Percentiles rank a stretch among this genome's conserved stretches.
Conservation (phyloP, 2,113 vertebrate genomes). For the Melanocharis versteri region DNA sequence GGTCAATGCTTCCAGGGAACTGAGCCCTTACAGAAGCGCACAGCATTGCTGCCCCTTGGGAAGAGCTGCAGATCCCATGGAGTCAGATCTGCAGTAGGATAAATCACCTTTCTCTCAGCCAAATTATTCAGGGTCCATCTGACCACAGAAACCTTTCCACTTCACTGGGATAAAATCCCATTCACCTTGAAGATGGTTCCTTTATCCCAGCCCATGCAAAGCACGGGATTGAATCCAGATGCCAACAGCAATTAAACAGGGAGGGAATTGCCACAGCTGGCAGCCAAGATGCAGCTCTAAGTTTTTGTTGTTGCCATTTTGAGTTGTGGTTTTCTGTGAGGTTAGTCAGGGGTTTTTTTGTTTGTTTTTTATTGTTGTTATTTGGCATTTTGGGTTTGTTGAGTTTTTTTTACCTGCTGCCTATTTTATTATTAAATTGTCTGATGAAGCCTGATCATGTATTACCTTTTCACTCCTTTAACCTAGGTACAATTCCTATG, state of each 20-base stretch:
- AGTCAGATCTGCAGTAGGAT: neutral
- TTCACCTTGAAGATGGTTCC: neutral
- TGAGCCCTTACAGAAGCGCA: neutral
- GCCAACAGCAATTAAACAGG: neutral
- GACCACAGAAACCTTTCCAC: neutral
- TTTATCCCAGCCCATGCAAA: neutral
- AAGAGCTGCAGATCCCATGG: rapidly evolving
- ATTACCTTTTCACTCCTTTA: neutral
- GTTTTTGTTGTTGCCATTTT: neutral
- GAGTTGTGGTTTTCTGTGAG: neutral
- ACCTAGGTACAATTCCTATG: neutral
- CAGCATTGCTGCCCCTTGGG: neutral
- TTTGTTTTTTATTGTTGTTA: neutral
- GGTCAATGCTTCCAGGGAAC: neutral
- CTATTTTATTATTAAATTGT: neutral
- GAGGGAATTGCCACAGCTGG: neutral
- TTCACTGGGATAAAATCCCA: neutral
- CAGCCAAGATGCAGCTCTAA: rapidly evolving
- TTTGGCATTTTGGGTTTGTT: neutral
- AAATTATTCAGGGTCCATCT: neutral
- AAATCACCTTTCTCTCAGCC: neutral
- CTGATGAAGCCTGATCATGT: neutral
- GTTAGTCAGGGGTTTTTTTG: neutral
- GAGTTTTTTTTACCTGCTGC: neutral
- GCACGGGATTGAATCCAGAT: rapidly evolving